Evolutionary conservation across 1,140 invertebrate genomes (phyloP).

Genomic region (Phymastichus coffea): DNA sequence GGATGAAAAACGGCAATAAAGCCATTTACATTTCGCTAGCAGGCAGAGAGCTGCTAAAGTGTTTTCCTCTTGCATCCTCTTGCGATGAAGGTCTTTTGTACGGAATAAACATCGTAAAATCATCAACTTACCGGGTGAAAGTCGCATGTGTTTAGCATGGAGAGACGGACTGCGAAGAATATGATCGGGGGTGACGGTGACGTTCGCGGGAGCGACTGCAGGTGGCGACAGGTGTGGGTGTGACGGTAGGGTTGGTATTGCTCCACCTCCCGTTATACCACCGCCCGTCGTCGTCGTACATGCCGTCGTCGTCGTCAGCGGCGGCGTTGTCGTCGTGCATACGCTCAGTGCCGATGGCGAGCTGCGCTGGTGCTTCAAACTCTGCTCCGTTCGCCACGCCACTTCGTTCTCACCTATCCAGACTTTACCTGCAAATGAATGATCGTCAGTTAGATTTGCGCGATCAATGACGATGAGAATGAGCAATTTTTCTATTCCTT

Average conservation of each 20-base stretch:
- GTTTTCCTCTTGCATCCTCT: no score
- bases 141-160: slow-evolving; percentile 46
- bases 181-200: slow-evolving; percentile 48
- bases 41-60: no score
- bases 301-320: slow-evolving; percentile 39
- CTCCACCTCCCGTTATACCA: slow-evolving; percentile 25
- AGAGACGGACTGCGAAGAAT: slow-evolving; percentile 49
- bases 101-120: no score
- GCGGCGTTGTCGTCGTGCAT: slow-evolving; percentile 43
- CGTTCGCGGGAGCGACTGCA: slow-evolving; percentile 46
- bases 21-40: no score
- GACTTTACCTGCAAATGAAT: slow-evolving; percentile 50
- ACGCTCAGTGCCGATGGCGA: slow-evolving; percentile 44
- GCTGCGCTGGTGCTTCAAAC: slow-evolving; percentile 40
- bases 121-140: slow-evolving; percentile 51
- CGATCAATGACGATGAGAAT: not conserved
- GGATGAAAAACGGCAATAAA: no score
- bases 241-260: no score
- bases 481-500: not conserved
- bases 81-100: no score
- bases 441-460: not conserved
- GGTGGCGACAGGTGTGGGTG: slow-evolving; percentile 53
- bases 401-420: slow-evolving; percentile 53
- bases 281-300: slow-evolving; percentile 45
- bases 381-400: slow-evolving; percentile 51